Percentiles rank a stretch among this genome's conserved stretches.
Conservation (phyloP, 1,140 invertebrate genomes). For the Drosophila nigromelanica region DNA sequence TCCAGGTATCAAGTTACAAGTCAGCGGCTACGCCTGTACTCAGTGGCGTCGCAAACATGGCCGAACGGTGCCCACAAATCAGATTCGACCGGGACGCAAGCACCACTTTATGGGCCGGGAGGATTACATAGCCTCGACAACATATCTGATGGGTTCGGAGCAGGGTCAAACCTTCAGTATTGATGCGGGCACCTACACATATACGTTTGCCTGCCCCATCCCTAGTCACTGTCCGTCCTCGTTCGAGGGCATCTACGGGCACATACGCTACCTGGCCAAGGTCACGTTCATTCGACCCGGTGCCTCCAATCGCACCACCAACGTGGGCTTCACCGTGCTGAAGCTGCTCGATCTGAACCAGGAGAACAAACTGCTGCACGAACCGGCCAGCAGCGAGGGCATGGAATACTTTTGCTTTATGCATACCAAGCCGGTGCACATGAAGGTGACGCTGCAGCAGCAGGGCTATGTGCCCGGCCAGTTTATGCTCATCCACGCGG, state of each 20-base stretch:
- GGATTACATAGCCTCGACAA: conserved; percentile 78
- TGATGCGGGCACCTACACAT: conserved; percentile 85
- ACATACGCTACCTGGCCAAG: conserved; percentile 79
- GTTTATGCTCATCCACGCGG: conserved; percentile 67
- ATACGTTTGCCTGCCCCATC: conserved; percentile 86
- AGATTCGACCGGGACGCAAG: conserved; percentile 39
- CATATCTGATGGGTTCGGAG: conserved; percentile 74
- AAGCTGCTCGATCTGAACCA: conserved; percentile 74
- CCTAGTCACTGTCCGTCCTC: conserved; percentile 85
- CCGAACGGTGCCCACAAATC: conserved; percentile 42
- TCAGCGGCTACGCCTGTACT: conserved; percentile 69
- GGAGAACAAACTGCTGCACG: conserved; percentile 61
- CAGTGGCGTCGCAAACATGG: conserved; percentile 68
- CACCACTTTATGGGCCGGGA: conserved; percentile 63
- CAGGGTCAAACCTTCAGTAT: conserved; percentile 83
- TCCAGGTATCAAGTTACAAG: conserved; percentile 72
- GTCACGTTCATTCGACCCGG: conserved; percentile 69
- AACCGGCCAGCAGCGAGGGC: conserved; percentile 64
- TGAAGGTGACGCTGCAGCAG: conserved; percentile 71
- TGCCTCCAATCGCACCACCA: conserved; percentile 73
- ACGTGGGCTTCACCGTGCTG: conserved; percentile 77
- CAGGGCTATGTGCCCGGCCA: conserved; percentile 81
- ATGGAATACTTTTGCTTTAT: conserved; percentile 74
- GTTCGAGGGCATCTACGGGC: conserved; percentile 76
- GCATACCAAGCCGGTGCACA: conserved; percentile 57